Conservation (phyloP, 2,797 vertebrate genomes). For the Champsocephalus esox region DNA sequence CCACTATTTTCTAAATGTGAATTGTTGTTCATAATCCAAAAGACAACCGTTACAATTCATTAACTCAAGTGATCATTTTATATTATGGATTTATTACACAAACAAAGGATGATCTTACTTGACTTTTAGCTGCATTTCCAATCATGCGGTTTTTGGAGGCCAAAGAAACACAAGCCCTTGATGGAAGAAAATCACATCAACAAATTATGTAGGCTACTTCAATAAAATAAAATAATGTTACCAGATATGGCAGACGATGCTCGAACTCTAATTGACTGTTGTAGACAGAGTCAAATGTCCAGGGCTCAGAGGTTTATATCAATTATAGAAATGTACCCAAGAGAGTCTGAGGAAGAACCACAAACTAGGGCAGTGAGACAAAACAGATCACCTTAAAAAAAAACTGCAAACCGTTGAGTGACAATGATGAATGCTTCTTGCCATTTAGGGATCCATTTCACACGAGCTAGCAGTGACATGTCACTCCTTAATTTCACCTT, state of each 20-base stretch:
- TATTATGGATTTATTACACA: constrained; percentile 9
- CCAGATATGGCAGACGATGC: constrained; percentile 21
- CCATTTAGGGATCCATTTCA: constrained; percentile 46
- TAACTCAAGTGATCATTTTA: too few species aligned
- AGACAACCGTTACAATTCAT: not conserved
- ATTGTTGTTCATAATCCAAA: not conserved
- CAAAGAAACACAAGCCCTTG: constrained; percentile 94
- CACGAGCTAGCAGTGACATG: constrained; percentile 45
- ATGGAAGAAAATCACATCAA: constrained; percentile 54
- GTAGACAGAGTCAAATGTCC: constrained; percentile 35
- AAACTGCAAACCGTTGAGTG: constrained; percentile 2
- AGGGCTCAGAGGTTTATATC: constrained; percentile 36
- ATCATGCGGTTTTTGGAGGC: constrained; percentile 94
- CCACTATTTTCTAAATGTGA: not conserved
- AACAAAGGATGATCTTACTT: constrained; percentile 79
- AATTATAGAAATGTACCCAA: constrained; percentile 47
- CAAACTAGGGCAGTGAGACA: constrained; percentile 67
- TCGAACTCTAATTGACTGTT: constrained; percentile 43
- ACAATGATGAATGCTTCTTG: constrained; percentile 21
- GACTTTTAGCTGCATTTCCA: constrained; percentile 96
- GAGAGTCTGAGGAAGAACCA: constrained; percentile 63
- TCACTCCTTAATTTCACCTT: constrained; percentile 64
- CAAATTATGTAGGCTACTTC: constrained; percentile 37
- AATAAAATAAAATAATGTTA: constrained; percentile 31
- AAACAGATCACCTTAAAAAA: constrained; percentile 64